A percentile compares a stretch with the other conserved stretches of the same genome.
These are phyloP conservation scores for Tipula lateralis DNA, from an alignment of 2,888 invertebrate species.

Conservation along the genomic window DNA sequence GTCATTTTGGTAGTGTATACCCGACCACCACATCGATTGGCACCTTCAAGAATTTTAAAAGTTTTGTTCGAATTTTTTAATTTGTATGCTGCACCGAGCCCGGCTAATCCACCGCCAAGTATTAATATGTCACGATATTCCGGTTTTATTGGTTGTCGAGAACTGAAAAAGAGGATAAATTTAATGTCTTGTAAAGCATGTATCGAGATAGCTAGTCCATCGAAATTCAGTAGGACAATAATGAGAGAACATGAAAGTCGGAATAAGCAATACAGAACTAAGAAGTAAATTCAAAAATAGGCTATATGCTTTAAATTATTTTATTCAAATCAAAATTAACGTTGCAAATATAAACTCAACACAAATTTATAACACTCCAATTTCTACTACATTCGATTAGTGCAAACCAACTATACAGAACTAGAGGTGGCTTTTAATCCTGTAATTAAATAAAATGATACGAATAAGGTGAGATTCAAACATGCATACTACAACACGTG, in stretches of 20 bases:
- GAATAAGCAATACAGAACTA: background rate
- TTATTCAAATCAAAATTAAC: background rate
- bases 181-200: background rate
- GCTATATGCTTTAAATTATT: background rate
- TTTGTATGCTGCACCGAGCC: constrained; percentile 24
- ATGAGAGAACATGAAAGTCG: too few species aligned
- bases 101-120: constrained; percentile 26
- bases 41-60: constrained; percentile 33
- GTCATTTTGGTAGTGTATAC: constrained; percentile 32
- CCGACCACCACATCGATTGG: constrained; percentile 33
- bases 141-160: background rate
- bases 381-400: background rate
- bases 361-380: background rate
- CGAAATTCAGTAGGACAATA: background rate
- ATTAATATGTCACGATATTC: constrained; percentile 13
- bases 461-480: background rate
- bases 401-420: background rate
- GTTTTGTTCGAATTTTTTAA: constrained; percentile 32
- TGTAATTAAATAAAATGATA: background rate
- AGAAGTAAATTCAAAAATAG: too few species aligned
- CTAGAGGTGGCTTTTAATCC: background rate
- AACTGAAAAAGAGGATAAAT: background rate
- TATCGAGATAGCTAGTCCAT: background rate
- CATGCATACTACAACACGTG: background rate
- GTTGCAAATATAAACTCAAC: background rate